These are phyloP conservation scores for Camponotus fellah DNA, from an alignment of 2,888 invertebrate genomes.

Conservation along the genomic window DNA sequence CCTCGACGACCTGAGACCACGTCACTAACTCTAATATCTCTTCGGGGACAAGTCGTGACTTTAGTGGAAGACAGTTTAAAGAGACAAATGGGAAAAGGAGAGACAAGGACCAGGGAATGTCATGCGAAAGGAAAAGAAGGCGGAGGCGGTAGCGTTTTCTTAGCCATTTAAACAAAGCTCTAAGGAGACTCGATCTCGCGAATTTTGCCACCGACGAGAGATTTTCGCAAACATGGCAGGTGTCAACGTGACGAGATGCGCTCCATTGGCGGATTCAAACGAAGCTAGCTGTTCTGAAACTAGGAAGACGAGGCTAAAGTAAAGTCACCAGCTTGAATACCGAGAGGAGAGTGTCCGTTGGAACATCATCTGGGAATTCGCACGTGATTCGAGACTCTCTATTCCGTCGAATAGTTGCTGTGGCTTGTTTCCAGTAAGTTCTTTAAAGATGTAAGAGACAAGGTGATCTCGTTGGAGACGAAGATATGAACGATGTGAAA, in stretches of 20 bases:
- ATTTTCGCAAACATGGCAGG: conserved; percentile 67
- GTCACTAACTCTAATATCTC: conserved; percentile 60
- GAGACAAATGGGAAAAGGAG: conserved; percentile 17
- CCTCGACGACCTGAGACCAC: conserved; percentile 43
- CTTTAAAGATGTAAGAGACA: conserved; percentile 25
- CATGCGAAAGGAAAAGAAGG: conserved; percentile 17
- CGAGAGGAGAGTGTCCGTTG: background rate
- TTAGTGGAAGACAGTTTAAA: conserved; percentile 41
- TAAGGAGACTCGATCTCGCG: conserved; percentile 61
- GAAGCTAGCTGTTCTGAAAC: conserved; percentile 23
- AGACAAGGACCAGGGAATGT: conserved; percentile 30
- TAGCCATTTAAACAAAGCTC: conserved; percentile 73
- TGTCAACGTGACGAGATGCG: conserved; percentile 42
- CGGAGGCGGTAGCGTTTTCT: conserved; percentile 42
- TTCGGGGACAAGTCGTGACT: conserved; percentile 45
- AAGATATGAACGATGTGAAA: conserved; percentile 37
- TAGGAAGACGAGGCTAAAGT: background rate
- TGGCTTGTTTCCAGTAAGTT: background rate
- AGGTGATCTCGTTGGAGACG: background rate
- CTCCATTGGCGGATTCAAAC: conserved; percentile 56
- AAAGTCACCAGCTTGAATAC: conserved; percentile 2
- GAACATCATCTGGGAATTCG: background rate
- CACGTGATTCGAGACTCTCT: background rate
- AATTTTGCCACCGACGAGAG: conserved; percentile 43
- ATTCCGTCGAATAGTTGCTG: background rate